Evolutionary conservation across 2,888 invertebrate genomes (phyloP), one percentile per base, ranked within the genome.

Genomic region (Eretmocerus hayati): DNA sequence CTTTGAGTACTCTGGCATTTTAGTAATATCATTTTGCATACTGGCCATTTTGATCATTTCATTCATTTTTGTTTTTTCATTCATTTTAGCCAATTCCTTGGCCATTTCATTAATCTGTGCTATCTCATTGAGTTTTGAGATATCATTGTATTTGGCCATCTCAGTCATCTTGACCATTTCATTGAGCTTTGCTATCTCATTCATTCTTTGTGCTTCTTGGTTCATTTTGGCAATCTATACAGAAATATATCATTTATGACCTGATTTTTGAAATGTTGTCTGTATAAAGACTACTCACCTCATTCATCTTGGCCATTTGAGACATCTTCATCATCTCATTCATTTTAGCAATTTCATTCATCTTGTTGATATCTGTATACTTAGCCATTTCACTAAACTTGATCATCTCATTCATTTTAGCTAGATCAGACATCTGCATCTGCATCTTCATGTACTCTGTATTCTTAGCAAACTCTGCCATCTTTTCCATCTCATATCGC

Each of bases 101-200:
- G 71, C 69, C 69, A 71, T 67, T 46, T 71, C 71, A 42, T 69
- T 71, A 3, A 71, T 71, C 47, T 71, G 71, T 3, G 70, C 71
- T 16, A 68, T 64, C 48, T 67, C 66, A 21, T 62, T 67, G 3
- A 67, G 48, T 19, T 67, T 67, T 1, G 59, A 62, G 32, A 69
- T 66, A 38, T 71, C 70, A 6, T 63, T 67, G 46, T 69, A 71
- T 46, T 71, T 71, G 1, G 67, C 70, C 66, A 71, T 69, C 42
- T 71, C 71, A 0, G 67, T 62, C 69, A 71, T 71, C 38, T 71
- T 69, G 1, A 71, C 70, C 70, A 71, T 71, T 43, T 71, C 71
- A 23, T 69, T 71, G 2, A 71, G 56, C 42, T 71, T 69, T 0
- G 69, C 71, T 20, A 70, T 65, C 42, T 71, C 71, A 23, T 69